Evolutionary conservation across 2,797 vertebrate species (phyloP), one percentile per base, ranked within the genome.

Genomic region (Scleropages formosus): DNA sequence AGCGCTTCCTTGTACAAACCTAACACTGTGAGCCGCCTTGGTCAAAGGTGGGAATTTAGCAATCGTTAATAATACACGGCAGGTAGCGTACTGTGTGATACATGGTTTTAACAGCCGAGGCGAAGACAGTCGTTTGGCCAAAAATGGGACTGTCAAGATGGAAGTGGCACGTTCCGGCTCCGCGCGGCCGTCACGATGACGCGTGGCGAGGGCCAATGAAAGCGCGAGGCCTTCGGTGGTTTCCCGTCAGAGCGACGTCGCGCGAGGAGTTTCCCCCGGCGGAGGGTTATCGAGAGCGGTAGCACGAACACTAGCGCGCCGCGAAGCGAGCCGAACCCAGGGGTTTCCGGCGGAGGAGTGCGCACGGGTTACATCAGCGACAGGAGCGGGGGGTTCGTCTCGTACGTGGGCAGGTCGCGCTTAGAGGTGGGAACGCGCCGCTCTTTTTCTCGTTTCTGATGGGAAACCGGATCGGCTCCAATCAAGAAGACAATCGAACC

Each of bases 161-260:
- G 18, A 39, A 56, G 53, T 20, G 16, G 64, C 26, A 49, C 22
- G 69, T 13, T 59, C 24, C n/a, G 49, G n/a, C n/a, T n/a, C n/a
- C n/a, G n/a, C n/a, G n/a, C 27, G n/a, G 56, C 27, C 18, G 0
- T 44, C 0, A 12, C 22, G 77, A 67, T 89, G 90, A 91, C 90
- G 91, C 85, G 6, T 9, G 86, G 15, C 24, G 39, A 39, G 26
- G 26, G 44, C 81, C 75, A 78, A 82, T 82, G 58, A 10, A 56
- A 66, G 20, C 78, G 72, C 4, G 39, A 60, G 16, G 46, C 73
- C 79, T 80, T 58, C 72, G 76, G 74, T 76, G 75, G 79, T 89
- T 39, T 90, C 86, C 88, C 87, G 89, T 90, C 89, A 89, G 88
- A 88, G 90, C 89, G 88, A 91, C 91, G 93, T 93, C 91, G 92